Conservation (phyloP, 37 sponge, comb jelly and placozoan species). For the Chondrosia reniformis region DNA sequence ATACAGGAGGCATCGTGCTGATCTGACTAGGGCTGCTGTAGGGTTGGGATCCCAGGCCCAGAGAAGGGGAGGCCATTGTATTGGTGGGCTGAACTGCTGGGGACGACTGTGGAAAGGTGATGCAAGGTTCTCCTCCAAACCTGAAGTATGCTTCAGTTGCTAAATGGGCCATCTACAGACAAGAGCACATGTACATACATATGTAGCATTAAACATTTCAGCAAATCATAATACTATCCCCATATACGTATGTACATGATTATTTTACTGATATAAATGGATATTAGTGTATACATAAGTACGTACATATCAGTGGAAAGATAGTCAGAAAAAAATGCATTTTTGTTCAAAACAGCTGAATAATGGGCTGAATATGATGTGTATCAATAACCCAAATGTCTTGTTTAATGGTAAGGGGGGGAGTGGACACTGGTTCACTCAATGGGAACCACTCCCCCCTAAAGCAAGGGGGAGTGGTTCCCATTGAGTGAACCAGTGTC, state of each 20-base stretch:
- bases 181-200: neutral
- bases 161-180: constrained; percentile 41
- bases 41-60: neutral
- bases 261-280: neutral
- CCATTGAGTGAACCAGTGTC: no score
- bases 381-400: no score
- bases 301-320: neutral
- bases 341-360: no score
- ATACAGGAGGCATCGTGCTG: neutral
- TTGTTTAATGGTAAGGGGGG: no score
- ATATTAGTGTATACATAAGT: neutral
- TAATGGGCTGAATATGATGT: no score
- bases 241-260: neutral
- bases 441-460: no score
- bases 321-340: no score
- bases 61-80: constrained; percentile 5
- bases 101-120: constrained; percentile 50
- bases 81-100: neutral
- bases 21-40: neutral
- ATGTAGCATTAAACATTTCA: neutral
- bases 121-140: constrained; percentile 92
- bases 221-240: no score
- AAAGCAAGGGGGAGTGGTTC: no score
- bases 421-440: no score
- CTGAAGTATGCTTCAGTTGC: constrained; percentile 87